These are phyloP conservation scores for Caenorhabditis sp. DNA, from an alignment of 2,888 invertebrate genomes.

Conservation along the genomic window DNA sequence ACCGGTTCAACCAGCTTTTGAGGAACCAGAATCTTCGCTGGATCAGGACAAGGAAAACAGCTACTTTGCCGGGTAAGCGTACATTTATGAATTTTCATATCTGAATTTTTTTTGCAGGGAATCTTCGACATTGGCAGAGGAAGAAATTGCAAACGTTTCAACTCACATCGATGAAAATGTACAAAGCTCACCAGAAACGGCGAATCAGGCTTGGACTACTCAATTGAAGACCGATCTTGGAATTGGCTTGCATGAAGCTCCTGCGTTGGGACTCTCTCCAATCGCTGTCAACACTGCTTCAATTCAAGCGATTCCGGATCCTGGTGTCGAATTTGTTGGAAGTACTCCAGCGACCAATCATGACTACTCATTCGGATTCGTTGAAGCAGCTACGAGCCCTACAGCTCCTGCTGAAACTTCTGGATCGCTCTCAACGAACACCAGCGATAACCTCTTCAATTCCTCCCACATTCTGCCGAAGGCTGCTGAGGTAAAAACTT, in stretches of 20 bases:
- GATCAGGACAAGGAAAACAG: slow-evolving; percentile 46
- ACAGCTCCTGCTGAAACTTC: slow-evolving; percentile 54
- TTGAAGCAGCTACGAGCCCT: slow-evolving; percentile 60
- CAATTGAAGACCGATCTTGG: slow-evolving; percentile 78
- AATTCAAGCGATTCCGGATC: slow-evolving; percentile 44
- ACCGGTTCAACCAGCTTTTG: slow-evolving; percentile 28
- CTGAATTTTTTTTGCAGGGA: slow-evolving; percentile 32
- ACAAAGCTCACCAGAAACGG: slow-evolving; percentile 58
- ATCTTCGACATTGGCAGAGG: slow-evolving; percentile 44
- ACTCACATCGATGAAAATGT: slow-evolving; percentile 57
- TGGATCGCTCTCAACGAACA: slow-evolving; percentile 57
- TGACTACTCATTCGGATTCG: slow-evolving; percentile 71
- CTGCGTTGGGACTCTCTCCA: slow-evolving; percentile 40
- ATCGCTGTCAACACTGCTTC: slow-evolving; percentile 30
- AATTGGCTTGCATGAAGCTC: slow-evolving; percentile 62
- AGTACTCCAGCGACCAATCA: slow-evolving; percentile 50
- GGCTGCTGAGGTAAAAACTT: slow-evolving; percentile 55
- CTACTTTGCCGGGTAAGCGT: slow-evolving; percentile 45
- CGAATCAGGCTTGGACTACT: slow-evolving; percentile 71
- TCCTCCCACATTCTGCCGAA: slow-evolving; percentile 48
- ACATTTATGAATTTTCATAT: background rate
- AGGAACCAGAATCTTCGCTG: slow-evolving; percentile 49
- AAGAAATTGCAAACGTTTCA: slow-evolving; percentile 50
- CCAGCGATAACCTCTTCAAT: slow-evolving; percentile 59
- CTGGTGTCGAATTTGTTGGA: slow-evolving; percentile 69